Conservation (phyloP, 2,113 vertebrate genomes). For the Piprites chloris region DNA sequence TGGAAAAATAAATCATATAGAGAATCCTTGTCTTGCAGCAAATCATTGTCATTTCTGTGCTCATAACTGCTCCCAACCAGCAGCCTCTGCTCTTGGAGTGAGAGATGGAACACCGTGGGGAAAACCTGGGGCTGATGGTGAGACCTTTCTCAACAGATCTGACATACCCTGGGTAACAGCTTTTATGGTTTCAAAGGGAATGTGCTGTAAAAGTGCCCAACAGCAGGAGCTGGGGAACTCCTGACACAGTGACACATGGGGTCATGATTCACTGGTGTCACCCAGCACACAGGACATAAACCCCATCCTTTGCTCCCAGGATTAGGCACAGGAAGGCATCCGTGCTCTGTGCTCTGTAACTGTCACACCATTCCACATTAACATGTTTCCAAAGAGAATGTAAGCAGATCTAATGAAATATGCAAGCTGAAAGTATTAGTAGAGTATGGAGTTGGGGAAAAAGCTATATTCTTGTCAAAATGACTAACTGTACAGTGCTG, state of each 20-base stretch:
- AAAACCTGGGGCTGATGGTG: background rate
- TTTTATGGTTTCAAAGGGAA: background rate
- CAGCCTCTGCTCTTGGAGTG: background rate
- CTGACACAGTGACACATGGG: background rate
- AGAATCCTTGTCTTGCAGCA: background rate
- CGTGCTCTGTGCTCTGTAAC: background rate
- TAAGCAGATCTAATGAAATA: conserved; percentile 8
- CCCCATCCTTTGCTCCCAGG: background rate
- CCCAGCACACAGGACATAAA: background rate
- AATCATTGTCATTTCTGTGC: background rate
- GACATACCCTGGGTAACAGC: background rate
- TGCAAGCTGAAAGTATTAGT: background rate
- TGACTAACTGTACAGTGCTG: background rate
- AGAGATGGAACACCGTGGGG: background rate
- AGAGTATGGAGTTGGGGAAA: background rate
- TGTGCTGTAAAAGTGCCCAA: background rate
- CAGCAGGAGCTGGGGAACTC: background rate
- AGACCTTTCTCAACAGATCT: background rate
- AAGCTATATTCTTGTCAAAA: conserved; percentile 27
- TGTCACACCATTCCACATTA: background rate
- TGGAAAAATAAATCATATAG: background rate
- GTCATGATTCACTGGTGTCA: background rate
- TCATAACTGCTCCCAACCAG: background rate
- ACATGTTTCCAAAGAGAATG: background rate
- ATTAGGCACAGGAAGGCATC: background rate